Conservation (phyloP, 2,113 vertebrate genomes). For the Zosterops japonicus region DNA sequence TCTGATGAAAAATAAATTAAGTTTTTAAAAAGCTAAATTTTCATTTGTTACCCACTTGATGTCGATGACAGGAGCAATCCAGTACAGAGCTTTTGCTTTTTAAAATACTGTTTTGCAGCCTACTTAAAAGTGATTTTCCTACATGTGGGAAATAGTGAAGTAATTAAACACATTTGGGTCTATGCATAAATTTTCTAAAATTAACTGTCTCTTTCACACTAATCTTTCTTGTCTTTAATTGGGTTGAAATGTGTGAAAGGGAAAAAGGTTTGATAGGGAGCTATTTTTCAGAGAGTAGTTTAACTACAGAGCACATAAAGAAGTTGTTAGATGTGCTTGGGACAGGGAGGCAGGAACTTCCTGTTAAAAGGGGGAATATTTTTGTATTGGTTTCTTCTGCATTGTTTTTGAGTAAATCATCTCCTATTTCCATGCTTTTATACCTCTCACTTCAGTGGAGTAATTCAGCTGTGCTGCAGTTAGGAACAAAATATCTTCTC, state of each 20-base stretch:
- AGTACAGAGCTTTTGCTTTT: conserved; percentile 39
- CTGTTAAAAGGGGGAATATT: background rate
- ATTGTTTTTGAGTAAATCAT: background rate
- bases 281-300: conserved; percentile 68
- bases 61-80: background rate
- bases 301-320: conserved; percentile 13
- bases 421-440: background rate
- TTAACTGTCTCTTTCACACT: conserved; percentile 81
- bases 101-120: conserved; percentile 66
- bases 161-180: conserved; percentile 84
- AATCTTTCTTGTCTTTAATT: conserved; percentile 83
- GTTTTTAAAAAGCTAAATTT: conserved; percentile 28
- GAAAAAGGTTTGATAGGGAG: conserved; percentile 70
- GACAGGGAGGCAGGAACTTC: background rate
- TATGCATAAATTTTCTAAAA: conserved; percentile 85
- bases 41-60: conserved; percentile 39
- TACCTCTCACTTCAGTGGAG: background rate
- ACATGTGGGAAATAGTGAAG: conserved; percentile 77
- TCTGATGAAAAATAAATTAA: background rate
- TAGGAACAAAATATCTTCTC: background rate
- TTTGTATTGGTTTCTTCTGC: background rate
- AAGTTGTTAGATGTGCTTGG: conserved; percentile 17
- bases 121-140: conserved; percentile 73
- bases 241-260: conserved; percentile 82
- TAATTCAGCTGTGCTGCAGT: background rate